phyloP scores from a whole-genome alignment of 2,888 invertebrate species.

The Epistrophella euchroma region DNA sequence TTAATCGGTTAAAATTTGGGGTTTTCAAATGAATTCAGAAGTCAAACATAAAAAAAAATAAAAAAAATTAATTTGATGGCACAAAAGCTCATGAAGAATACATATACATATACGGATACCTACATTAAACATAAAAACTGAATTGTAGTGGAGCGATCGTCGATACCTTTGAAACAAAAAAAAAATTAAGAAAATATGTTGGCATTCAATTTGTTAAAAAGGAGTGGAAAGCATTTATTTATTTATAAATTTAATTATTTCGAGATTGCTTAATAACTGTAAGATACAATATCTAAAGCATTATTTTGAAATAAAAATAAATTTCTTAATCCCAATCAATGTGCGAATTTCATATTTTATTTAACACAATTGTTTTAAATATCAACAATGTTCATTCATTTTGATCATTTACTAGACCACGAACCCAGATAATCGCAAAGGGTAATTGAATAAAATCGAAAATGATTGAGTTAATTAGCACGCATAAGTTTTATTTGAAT shows the following conservation, averaged over 20 bases:
- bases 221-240: too few species aligned
- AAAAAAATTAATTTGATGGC: too few species aligned
- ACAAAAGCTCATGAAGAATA: too few species aligned
- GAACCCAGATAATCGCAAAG: constrained; percentile 5
- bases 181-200: too few species aligned
- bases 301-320: not conserved
- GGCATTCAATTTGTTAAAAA: too few species aligned
- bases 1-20: not conserved
- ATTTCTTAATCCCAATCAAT: not conserved
- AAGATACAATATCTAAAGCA: not conserved
- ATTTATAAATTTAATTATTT: too few species aligned
- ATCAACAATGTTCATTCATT: not conserved
- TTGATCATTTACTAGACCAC: not conserved
- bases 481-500: constrained; percentile 18
- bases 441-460: constrained; percentile 13
- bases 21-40: not conserved
- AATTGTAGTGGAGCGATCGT: too few species aligned
- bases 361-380: not conserved
- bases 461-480: constrained; percentile 46
- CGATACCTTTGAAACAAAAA: too few species aligned
- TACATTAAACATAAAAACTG: too few species aligned
- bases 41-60: too few species aligned
- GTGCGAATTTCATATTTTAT: not conserved
- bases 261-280: too few species aligned
- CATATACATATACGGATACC: too few species aligned